Conservation (phyloP, 2,888 invertebrate species). For the Eilema caniola region DNA sequence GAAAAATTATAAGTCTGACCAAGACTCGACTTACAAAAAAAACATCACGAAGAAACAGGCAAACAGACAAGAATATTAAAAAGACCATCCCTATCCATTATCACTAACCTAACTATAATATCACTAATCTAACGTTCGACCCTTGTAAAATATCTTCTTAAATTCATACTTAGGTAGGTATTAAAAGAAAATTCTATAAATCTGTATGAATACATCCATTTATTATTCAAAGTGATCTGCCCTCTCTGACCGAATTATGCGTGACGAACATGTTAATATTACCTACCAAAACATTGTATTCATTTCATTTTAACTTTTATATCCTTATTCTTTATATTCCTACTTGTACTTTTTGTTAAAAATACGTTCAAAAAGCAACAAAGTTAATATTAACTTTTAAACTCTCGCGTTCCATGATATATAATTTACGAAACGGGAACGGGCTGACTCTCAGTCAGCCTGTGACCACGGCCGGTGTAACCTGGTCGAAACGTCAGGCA, state of each 20-base stretch:
- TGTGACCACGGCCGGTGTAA: too few relatives aligned
- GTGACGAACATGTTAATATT: background rate
- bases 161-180: background rate
- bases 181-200: background rate
- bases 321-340: background rate
- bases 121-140: too few relatives aligned
- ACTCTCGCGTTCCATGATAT: too few relatives aligned
- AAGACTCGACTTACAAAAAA: too few relatives aligned
- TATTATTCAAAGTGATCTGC: slow-evolving; percentile 2
- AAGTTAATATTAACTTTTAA: too few relatives aligned
- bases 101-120: too few relatives aligned
- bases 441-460: too few relatives aligned
- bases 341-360: background rate
- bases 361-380: background rate
- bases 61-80: background rate
- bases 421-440: too few relatives aligned
- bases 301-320: background rate
- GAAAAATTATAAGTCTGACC: too few relatives aligned
- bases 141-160: too few relatives aligned
- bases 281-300: background rate
- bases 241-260: background rate
- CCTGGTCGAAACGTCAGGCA: too few relatives aligned
- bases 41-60: background rate
- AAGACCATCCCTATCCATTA: too few relatives aligned
- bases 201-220: background rate